A percentile compares a stretch with the other conserved stretches of the same genome.
phyloP scores from a whole-genome alignment of 2,113 vertebrate genomes.

The Pelmatolapia mariae region DNA sequence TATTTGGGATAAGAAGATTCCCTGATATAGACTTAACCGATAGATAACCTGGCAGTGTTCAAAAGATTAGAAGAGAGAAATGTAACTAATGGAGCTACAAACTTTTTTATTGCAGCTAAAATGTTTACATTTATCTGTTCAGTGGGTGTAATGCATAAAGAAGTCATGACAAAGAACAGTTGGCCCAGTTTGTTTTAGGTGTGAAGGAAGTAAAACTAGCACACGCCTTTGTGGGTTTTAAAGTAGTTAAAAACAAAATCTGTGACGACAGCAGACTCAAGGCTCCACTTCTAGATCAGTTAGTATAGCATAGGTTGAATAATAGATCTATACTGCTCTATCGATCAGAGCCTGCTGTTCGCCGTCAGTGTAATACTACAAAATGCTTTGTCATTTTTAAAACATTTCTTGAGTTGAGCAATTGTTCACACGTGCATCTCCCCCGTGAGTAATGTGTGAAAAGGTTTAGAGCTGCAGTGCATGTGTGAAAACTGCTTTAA shows the following conservation, averaged over 20 bases:
- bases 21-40: no score
- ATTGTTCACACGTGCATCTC: rapidly evolving
- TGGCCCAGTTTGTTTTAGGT: neutral
- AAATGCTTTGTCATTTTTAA: neutral
- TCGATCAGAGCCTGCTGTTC: rapidly evolving
- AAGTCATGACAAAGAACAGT: rapidly evolving
- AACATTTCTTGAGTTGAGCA: neutral
- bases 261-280: neutral
- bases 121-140: neutral
- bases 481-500: no score
- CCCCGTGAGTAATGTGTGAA: neutral
- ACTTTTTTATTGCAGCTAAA: neutral
- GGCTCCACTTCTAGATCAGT: rapidly evolving
- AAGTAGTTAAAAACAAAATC: neutral
- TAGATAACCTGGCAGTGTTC: no score
- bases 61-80: no score
- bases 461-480: neutral
- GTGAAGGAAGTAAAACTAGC: neutral
- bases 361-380: rapidly evolving
- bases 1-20: no score
- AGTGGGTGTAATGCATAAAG: rapidly evolving
- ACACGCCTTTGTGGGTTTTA: neutral
- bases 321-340: neutral
- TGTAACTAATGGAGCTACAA: no score
- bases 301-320: neutral